Evolutionary conservation across 2,888 invertebrate genomes (phyloP), one percentile per base, ranked within the genome.

Genomic region (Drosophila greeni): DNA sequence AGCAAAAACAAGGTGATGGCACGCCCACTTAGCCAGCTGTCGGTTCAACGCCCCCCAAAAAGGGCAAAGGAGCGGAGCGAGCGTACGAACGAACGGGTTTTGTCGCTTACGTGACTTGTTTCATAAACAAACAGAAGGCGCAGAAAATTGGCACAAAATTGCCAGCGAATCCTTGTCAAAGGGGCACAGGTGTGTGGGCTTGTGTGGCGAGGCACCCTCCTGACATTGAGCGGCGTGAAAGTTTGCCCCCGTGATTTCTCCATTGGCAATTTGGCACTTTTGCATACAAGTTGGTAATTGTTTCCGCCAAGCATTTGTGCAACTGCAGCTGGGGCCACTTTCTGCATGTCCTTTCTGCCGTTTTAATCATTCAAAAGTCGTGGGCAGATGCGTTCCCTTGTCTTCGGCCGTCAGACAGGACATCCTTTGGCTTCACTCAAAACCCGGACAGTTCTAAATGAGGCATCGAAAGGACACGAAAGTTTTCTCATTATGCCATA

Each of bases 401-500:
- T 47, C 54, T 47, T 55, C 33, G 33, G 23, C 24, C 65, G n/a
- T 33, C 20, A 33, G 62, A 26, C 69, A 60, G 48, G 34, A 56
- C 45, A 55, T 51, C 24, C 24, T 34, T 11, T 9, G 39, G 18
- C 36, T 69, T 64, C 61, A 54, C 59, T 55, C 74, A 80, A 66
- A 53, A 40, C 56, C 67, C 64, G 77, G 67, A 53, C 69, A 66
- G 76, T 33, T 76, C 84, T 83, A 76, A 78, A 78, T 83, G 78
- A 78, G 78, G 83, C 84, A 81, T 83, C n/a, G 81, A 83, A 78
- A 77, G 78, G 77, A 77, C 76, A 82, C 71, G 76, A 85, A 87
- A 87, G 82, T 88, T 87, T 87, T 88, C 87, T 87, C 87, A 88
- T 87, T 87, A 88, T 83, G 83, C 78, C 76, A 58, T 51, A 67